phyloP scores from a whole-genome alignment of 2,888 invertebrate genomes.

The Cerastis rubricosa region DNA sequence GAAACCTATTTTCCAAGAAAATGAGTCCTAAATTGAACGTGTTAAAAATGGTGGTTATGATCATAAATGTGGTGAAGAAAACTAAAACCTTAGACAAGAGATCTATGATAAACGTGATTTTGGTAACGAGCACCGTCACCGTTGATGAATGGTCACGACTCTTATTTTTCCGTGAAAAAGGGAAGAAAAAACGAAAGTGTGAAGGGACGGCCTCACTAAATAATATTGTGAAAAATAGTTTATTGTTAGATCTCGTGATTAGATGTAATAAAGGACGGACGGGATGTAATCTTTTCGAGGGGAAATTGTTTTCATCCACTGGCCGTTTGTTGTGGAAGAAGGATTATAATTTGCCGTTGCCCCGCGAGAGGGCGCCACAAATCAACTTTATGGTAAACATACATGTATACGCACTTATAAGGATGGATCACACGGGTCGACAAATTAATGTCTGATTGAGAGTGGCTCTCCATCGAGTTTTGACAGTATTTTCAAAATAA shows the following conservation, averaged over 20 bases:
- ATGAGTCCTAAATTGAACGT: slow-evolving; percentile 69
- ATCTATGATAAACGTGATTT: slow-evolving; percentile 90
- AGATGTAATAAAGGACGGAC: slow-evolving; percentile 82
- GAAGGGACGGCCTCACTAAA: slow-evolving; percentile 83
- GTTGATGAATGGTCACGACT: slow-evolving; percentile 85
- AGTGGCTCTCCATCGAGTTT: slow-evolving; percentile 24
- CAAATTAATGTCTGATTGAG: slow-evolving; percentile 48
- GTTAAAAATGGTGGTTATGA: slow-evolving; percentile 58
- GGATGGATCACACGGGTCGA: slow-evolving; percentile 44
- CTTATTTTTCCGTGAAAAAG: slow-evolving; percentile 84
- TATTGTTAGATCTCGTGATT: slow-evolving; percentile 89
- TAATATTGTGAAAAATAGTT: slow-evolving; percentile 88
- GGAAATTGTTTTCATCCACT: slow-evolving; percentile 85
- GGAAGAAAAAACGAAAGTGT: slow-evolving; percentile 84
- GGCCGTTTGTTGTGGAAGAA: slow-evolving; percentile 80
- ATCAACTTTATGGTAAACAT: slow-evolving; percentile 66
- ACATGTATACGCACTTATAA: slow-evolving; percentile 38
- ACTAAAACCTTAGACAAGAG: slow-evolving; percentile 89
- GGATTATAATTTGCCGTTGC: slow-evolving; percentile 77
- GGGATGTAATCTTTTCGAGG: slow-evolving; percentile 79
- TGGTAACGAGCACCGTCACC: slow-evolving; percentile 86
- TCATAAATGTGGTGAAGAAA: slow-evolving; percentile 68
- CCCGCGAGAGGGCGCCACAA: slow-evolving; percentile 58
- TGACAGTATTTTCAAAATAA: slow-evolving; percentile 46
- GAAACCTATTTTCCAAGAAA: slow-evolving; percentile 61